These are phyloP conservation scores for Enhydra lutris DNA, from an alignment of 2,113 vertebrate species.

Conservation along the genomic window DNA sequence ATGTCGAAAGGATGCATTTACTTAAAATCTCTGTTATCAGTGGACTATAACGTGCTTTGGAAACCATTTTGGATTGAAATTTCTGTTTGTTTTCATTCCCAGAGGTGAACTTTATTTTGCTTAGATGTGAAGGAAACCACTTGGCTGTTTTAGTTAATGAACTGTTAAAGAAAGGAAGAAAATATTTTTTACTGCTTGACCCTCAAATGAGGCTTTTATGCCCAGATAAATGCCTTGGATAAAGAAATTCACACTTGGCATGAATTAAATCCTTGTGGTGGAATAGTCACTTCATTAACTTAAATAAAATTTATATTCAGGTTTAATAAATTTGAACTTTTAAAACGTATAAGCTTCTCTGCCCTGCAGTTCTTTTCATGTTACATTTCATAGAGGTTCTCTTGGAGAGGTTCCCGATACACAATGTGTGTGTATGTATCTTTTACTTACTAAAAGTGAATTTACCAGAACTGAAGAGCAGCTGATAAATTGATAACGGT, in stretches of 20 bases:
- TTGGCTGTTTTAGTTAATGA: slow-evolving; percentile 64
- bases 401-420: neutral
- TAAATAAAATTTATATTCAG: slow-evolving; percentile 16
- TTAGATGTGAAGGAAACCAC: slow-evolving; percentile 35
- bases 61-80: neutral
- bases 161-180: neutral
- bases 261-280: slow-evolving; percentile 43
- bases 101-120: slow-evolving; percentile 41
- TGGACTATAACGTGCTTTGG: neutral
- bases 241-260: slow-evolving; percentile 62
- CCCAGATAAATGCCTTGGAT: slow-evolving; percentile 59
- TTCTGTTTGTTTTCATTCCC: slow-evolving; percentile 46
- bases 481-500: neutral
- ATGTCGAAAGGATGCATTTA: neutral
- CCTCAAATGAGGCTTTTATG: slow-evolving; percentile 46
- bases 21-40: neutral
- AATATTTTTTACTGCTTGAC: slow-evolving; percentile 11
- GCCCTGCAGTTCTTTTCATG: neutral
- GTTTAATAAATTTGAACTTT: neutral
- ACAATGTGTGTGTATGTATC: neutral
- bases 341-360: neutral
- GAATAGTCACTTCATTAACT: slow-evolving; percentile 10
- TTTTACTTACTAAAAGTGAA: neutral
- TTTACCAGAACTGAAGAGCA: slow-evolving; percentile 4
- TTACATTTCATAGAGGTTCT: neutral